Evolutionary conservation across 2,113 vertebrate species (phyloP).

Genomic region (Brachirus orientalis): DNA sequence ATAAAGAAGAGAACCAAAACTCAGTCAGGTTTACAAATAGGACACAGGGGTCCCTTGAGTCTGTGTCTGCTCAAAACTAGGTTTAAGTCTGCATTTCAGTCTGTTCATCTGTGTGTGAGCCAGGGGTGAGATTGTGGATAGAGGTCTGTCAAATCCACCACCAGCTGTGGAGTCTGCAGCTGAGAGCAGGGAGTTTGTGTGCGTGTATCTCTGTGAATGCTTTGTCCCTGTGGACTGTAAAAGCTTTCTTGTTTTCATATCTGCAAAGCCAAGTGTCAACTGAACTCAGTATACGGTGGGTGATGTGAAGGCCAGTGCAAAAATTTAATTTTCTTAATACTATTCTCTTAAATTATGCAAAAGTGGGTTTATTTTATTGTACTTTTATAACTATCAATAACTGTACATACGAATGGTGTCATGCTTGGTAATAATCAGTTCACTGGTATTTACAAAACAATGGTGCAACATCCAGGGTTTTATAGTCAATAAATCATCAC

Average conservation of each 20-base stretch:
- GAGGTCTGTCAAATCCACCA: constrained; percentile 30
- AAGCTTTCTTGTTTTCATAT: constrained; percentile 46
- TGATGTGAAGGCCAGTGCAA: not conserved
- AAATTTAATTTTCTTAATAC: not conserved
- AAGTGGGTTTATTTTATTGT: no score
- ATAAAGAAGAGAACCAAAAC: constrained; percentile 21
- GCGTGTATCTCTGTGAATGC: not conserved
- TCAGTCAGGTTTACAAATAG: constrained; percentile 23
- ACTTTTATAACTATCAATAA: not conserved
- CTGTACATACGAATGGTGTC: not conserved
- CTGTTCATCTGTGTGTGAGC: constrained; percentile 23
- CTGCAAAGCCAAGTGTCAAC: constrained; percentile 22
- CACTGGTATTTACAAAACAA: not conserved
- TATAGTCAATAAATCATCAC: constrained; percentile 5
- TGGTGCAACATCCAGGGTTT: constrained; percentile 10
- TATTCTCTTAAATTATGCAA: no score
- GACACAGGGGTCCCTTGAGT: constrained; percentile 23
- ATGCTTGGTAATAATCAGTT: not conserved
- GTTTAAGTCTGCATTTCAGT: constrained; percentile 22
- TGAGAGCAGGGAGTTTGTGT: constrained; percentile 1
- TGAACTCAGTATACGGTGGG: not conserved
- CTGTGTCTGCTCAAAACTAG: constrained; percentile 1
- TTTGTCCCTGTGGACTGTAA: constrained; percentile 12
- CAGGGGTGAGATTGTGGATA: constrained; percentile 16
- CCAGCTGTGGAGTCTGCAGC: constrained; percentile 33